These are phyloP conservation scores for Coregonus clupeaformis DNA, from an alignment of 2,113 vertebrate species.

Conservation along the genomic window DNA sequence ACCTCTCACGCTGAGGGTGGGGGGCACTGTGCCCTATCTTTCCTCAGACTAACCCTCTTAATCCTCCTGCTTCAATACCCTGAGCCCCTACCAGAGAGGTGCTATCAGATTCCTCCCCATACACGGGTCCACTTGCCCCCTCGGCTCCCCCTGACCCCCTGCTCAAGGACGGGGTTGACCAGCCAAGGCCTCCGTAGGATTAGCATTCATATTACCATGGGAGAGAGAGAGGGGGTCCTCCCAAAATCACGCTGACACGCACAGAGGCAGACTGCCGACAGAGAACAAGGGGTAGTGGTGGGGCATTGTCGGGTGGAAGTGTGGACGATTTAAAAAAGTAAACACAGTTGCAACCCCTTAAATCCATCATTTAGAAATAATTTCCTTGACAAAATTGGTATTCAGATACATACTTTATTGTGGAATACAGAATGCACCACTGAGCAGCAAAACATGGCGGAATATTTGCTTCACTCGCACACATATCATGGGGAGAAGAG, in stretches of 20 bases:
- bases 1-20: neutral
- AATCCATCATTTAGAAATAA: neutral
- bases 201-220: neutral
- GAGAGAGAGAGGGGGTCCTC: slow-evolving; percentile 3
- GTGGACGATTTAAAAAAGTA: too few relatives aligned
- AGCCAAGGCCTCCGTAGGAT: neutral
- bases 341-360: neutral
- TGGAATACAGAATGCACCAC: neutral
- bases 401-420: neutral
- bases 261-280: neutral
- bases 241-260: neutral
- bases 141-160: neutral
- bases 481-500: neutral
- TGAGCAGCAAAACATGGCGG: neutral
- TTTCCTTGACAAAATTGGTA: neutral
- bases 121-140: slow-evolving; percentile 28
- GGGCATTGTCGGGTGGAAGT: neutral
- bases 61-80: slow-evolving; percentile 47
- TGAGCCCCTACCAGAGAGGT: slow-evolving; percentile 27
- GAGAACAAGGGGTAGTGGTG: neutral
- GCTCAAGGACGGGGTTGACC: slow-evolving; percentile 5
- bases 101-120: slow-evolving; percentile 34
- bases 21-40: slow-evolving; percentile 8
- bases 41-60: slow-evolving; percentile 45
- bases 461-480: slow-evolving; percentile 60